Conservation (phyloP, 2,888 invertebrate genomes). For the Lasioglossum leucozonium region DNA sequence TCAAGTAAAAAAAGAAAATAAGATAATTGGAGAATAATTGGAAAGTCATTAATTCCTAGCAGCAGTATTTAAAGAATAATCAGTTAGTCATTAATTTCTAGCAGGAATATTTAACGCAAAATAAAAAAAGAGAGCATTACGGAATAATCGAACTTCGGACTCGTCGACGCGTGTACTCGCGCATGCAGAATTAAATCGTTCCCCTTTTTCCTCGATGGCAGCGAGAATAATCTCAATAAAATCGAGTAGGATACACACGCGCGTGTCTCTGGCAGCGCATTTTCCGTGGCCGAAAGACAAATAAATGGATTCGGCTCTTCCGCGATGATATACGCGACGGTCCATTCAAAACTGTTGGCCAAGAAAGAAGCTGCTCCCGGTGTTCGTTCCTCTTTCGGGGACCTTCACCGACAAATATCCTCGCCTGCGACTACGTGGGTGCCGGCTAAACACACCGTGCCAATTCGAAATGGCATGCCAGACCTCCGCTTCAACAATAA, state of each 20-base stretch:
- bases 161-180: conserved; percentile 1
- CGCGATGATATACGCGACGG: background rate
- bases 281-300: background rate
- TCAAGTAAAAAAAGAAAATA: too few relatives aligned
- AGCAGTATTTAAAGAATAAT: too few relatives aligned
- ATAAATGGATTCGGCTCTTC: background rate
- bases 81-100: too few relatives aligned
- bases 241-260: background rate
- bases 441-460: background rate
- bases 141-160: conserved; percentile 15
- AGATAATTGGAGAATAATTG: too few relatives aligned
- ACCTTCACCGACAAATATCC: background rate
- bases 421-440: background rate
- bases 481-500: background rate
- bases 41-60: too few relatives aligned
- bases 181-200: background rate
- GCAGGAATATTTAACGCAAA: too few relatives aligned
- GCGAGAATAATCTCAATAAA: background rate
- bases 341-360: background rate
- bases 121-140: background rate
- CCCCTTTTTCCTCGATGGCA: background rate
- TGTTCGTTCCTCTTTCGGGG: background rate
- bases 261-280: background rate
- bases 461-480: conserved; percentile 6
- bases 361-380: background rate